These are phyloP conservation scores for Hystrix cristata DNA, from an alignment of 2,113 vertebrate species.

Conservation along the genomic window DNA sequence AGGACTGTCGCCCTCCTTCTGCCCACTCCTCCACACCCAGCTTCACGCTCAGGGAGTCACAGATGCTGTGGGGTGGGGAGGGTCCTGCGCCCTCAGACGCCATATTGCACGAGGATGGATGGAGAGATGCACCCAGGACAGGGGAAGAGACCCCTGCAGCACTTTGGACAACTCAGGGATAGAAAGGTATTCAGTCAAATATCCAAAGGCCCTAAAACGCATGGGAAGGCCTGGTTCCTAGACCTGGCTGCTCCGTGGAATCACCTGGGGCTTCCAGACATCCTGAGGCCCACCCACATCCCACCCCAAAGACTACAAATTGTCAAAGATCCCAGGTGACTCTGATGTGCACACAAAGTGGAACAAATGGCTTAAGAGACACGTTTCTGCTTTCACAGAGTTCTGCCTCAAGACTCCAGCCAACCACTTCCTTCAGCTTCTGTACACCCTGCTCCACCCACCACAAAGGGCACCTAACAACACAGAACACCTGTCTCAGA, in stretches of 20 bases:
- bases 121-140: neutral
- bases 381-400: neutral
- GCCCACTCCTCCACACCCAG: neutral
- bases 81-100: neutral
- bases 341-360: neutral
- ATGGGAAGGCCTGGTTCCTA: neutral
- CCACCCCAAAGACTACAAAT: neutral
- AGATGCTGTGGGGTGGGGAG: neutral
- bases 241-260: neutral
- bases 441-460: neutral
- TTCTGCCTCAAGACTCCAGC: neutral
- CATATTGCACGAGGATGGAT: rapidly evolving
- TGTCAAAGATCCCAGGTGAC: neutral
- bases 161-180: neutral
- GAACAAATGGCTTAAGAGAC: neutral
- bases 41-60: neutral
- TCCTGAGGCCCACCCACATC: neutral
- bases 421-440: neutral
- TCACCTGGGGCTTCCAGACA: neutral
- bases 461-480: neutral
- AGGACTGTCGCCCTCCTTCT: neutral
- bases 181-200: neutral
- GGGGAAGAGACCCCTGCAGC: neutral
- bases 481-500: neutral
- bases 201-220: neutral